Evolutionary conservation across 1,140 invertebrate genomes (phyloP).

Genomic region (Drosophila athabasca): DNA sequence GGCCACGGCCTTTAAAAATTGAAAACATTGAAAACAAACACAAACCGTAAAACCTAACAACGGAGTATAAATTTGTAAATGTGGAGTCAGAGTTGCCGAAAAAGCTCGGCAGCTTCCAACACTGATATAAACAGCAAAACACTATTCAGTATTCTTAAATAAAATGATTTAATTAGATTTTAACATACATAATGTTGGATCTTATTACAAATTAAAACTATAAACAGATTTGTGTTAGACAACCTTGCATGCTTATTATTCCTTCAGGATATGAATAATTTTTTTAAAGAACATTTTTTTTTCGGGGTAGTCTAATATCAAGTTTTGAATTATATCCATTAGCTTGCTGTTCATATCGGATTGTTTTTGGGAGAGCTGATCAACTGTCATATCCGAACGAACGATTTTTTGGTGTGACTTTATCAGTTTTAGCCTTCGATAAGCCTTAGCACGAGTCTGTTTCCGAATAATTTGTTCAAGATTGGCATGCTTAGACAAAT

Average conservation of each 20-base stretch:
- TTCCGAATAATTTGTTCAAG: conserved; percentile 86
- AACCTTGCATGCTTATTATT: conserved; percentile 23
- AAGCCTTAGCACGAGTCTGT: conserved; percentile 86
- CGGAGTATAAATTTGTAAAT: no score
- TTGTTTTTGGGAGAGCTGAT: conserved; percentile 84
- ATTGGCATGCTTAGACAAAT: conserved; percentile 84
- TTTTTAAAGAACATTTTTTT: conserved; percentile 84
- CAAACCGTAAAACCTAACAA: no score
- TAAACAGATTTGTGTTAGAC: background rate
- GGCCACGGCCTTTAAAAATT: no score
- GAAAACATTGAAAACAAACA: no score
- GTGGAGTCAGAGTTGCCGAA: no score
- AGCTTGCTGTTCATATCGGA: conserved; percentile 84
- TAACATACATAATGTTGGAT: no score
- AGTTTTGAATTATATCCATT: conserved; percentile 84
- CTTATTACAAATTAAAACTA: no score
- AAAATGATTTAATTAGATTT: no score
- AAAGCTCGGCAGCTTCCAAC: no score
- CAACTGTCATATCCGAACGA: conserved; percentile 83
- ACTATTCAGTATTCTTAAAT: no score
- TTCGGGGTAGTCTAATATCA: conserved; percentile 86
- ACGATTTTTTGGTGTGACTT: conserved; percentile 63
- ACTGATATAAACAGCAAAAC: no score
- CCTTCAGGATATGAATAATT: conserved; percentile 85
- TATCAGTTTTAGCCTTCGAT: conserved; percentile 84